Base-by-base conservation (phyloP, 2,797 vertebrate species). In the Myiotriccus ornatus region DNA sequence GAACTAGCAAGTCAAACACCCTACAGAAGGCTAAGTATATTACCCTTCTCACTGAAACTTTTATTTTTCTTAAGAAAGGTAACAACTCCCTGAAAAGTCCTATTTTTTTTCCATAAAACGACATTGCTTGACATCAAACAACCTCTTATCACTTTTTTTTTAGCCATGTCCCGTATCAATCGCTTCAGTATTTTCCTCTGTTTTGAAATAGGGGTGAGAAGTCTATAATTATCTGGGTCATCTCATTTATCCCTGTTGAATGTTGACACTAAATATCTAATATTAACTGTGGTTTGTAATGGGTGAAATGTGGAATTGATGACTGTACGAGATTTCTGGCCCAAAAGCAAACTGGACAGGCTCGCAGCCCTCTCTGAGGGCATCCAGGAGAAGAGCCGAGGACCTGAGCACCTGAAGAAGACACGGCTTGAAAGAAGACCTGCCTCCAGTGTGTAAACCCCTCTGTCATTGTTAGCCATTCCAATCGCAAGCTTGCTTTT, bases 181-280 rank as follows among this genome's bases (percentile, higher is more conserved):
- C 1, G 5, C 30, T 83, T 91, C 35, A 68, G 80, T 92, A 47
- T 69, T 86, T 89, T 80, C 14, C n/a, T 32, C 35, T 81, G 28
- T 14, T 67, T 85, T 95, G 68, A 39, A 1, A 2, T n/a, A 1
- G 4, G 37, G 9, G 46, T 86, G 46, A 81, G 57, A 84, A 44
- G 10, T 65, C 82, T 87, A 13, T 73, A 59, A 44, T 76, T 89
- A 76, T n/a, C 39, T n/a, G 24, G 43, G 55, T 88, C 5, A 52
- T 75, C 35, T 94, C 24, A 75, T 90, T 94, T 84, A 57, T 60
- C 23, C 39, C 11, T 57, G 18, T 65, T 87, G 87, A 81, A 91
- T 81, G 94, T 32, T 71, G 71, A 34, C 0, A 2, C 20, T 41
- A 86, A 94, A 75, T 90, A 87, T 68, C 89, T 85, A 65, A 63